Percentiles rank a stretch among this genome's conserved stretches.
These are phyloP conservation scores for Pholis gunnellus DNA, from an alignment of 2,113 vertebrate species.

Conservation along the genomic window DNA sequence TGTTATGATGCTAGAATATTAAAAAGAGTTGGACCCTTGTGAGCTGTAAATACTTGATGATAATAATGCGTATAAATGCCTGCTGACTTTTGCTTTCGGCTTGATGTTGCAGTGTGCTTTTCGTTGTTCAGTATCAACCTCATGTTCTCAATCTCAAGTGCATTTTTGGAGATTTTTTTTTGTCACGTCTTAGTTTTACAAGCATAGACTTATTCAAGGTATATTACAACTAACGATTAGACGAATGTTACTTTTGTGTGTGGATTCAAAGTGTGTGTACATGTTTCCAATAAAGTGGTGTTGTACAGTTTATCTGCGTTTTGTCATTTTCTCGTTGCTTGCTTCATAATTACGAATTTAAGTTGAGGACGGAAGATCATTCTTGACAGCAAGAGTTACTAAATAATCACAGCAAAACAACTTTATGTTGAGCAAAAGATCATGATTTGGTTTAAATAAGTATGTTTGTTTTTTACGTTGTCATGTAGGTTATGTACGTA, in stretches of 20 bases:
- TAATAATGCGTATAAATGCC: constrained; percentile 24
- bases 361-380: neutral
- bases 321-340: neutral
- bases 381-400: neutral
- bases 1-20: neutral
- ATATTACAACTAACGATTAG: constrained; percentile 3
- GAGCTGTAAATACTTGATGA: constrained; percentile 59
- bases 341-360: neutral
- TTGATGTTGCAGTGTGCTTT: constrained; percentile 13
- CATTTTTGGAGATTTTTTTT: constrained; percentile 11
- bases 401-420: too few relatives aligned
- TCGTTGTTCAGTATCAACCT: neutral
- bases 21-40: neutral
- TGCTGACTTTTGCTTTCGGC: neutral
- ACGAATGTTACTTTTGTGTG: constrained; percentile 32
- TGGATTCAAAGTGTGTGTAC: constrained; percentile 31
- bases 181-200: neutral
- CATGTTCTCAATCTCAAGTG: neutral
- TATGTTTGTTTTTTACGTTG: too few relatives aligned
- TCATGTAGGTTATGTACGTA: too few relatives aligned
- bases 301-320: constrained; percentile 35
- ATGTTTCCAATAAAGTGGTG: constrained; percentile 66
- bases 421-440: too few relatives aligned
- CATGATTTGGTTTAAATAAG: too few relatives aligned
- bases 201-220: neutral